Base-by-base conservation (phyloP, 2,113 vertebrate genomes). In the Heteronetta atricapilla region DNA sequence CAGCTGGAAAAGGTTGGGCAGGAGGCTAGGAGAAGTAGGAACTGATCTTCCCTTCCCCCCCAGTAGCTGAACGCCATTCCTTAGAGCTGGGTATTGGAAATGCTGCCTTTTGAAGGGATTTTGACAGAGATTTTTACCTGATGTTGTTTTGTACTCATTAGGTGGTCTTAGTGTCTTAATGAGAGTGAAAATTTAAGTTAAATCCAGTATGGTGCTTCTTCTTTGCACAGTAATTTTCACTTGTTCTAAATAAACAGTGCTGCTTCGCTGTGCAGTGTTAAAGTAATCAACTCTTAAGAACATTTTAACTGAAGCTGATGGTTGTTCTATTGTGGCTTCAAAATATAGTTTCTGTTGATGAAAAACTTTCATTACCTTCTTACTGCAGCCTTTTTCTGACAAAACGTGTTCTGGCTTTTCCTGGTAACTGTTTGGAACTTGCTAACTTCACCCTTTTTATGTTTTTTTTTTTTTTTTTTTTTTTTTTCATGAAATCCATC, bases 1-100 rank as follows among this genome's bases (percentile, higher is more conserved):
- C 29, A 72, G 0, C 1, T 36, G 6, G 36, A 17, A 40, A 53
- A 58, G 20, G 53, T 28, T 53, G 1, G 17, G 20, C 6, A 15
- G 55, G 48, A 86, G 26, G 20, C 33, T 33, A 11, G 19, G 31
- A 59, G 13, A 21, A 59, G 12, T 29, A 70, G 36, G 15, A 63
- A 10, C 20, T 70, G 17, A 26, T 77, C 20, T 38, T 31, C 28
- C 16, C 7, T 44, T 22, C 11, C 10, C 38, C 38, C 38, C 46
- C 46, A n/a, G 34, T 10, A 31, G 28, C 25, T 46, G 34, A 58
- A 79, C 70, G 74, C 31, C 1, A 0, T 82, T 19, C 63, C 48
- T 82, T 72, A 19, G 40, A 74, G 16, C 10, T 56, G 13, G 60
- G 12, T 68, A 8, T 48, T 82, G 70, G 10, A 66, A 87, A 10